Conservation (phyloP, 2,113 vertebrate species). For the Syngnathus typhle region DNA sequence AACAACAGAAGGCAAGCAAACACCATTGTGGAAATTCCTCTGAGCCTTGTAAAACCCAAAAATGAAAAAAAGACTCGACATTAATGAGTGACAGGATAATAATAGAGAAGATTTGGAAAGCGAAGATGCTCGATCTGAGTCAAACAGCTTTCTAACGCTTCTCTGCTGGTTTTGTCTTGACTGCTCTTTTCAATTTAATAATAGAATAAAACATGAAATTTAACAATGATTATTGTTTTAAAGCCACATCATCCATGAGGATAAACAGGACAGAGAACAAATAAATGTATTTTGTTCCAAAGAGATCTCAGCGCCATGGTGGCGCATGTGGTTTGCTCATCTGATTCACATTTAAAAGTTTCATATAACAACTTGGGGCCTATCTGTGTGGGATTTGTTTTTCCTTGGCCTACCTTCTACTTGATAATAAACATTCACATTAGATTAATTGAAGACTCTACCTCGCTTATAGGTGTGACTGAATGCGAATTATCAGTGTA, state of each 20-base stretch:
- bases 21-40: constrained; percentile 49
- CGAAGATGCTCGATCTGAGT: background rate
- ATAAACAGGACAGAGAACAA: too few relatives aligned
- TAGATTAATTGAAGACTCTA: background rate
- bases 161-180: background rate
- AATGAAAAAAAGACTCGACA: background rate
- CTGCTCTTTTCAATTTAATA: background rate
- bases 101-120: background rate
- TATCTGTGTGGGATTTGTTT: background rate
- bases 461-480: background rate
- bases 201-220: background rate
- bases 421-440: background rate
- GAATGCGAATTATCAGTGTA: background rate
- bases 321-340: background rate
- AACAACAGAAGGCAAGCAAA: constrained; percentile 63
- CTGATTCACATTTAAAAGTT: background rate
- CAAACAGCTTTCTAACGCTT: background rate
- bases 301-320: background rate
- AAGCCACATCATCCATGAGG: too few relatives aligned
- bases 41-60: constrained; percentile 22
- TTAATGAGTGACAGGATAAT: background rate
- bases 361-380: background rate
- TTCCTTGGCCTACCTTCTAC: background rate
- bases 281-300: too few relatives aligned
- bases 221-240: background rate